Base-by-base conservation (phyloP, 37 sponge, comb jelly and placozoan genomes). In the Eunapius fragilis region DNA sequence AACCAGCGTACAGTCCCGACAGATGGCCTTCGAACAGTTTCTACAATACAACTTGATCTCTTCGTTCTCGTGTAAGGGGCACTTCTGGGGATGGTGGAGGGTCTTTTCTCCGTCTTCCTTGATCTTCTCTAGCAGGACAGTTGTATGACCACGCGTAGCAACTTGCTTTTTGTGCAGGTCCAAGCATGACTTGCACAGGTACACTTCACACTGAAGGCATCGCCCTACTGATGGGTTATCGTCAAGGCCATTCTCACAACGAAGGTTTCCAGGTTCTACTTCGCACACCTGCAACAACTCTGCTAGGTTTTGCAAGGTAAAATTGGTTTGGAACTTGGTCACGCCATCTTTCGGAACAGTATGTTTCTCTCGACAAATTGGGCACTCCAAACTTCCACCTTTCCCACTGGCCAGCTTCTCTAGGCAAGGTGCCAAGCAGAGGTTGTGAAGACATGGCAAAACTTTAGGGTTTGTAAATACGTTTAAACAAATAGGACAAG, bases 1-100 rank as follows among this genome's bases (percentile, higher is more conserved):
- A 28, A 72, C 83, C 25, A 83, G 72, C 2, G 83, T 83, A 47
- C 83, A 83, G 45, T 83, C 83, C n/a, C 83, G 74, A 83, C 83
- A 83, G 49, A 83, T 83, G 33, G 72, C 72, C 72, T 37, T 37
- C 49, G 72, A n/a, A 37, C 83, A 83, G 3, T 17, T 69, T 48
- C 31, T 32, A 72, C 83, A 83, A 22, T 72, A 83, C 45, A 83
- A 50, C 30, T 83, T 83, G 19, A 83, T n/a, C 9, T 70, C 72
- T 35, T 83, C 50, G 14, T 45, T 74, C 37, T 70, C 71, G 72
- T 83, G 83, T 4, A 34, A 47, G 37, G 69, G 5, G 28, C 83
- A 83, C 37, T 72, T 58, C 14, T 58, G 58, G 1, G 58, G 14
- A 11, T 58, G 58, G 22, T 58, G 58, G 58, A 58, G 58, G 17